Percentiles rank a stretch among this genome's conserved stretches.
Evolutionary conservation across 2,113 vertebrate species (phyloP).

Genomic region (Tragelaphus imberbis): DNA sequence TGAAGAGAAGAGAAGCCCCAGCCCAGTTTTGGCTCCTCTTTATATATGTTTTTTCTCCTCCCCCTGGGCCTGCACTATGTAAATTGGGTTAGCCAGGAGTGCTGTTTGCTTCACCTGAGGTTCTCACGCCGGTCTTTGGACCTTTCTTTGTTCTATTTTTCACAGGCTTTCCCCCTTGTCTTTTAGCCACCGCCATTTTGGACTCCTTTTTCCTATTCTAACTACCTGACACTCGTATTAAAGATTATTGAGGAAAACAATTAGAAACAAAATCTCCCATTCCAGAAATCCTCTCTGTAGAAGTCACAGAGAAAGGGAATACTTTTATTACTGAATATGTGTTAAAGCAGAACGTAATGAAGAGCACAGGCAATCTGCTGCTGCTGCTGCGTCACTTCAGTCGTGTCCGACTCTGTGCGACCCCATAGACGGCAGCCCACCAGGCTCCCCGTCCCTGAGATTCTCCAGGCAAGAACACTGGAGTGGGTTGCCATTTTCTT

Average conservation of each 20-base stretch:
- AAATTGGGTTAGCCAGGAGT: not conserved
- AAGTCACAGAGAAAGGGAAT: not conserved
- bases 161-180: not conserved
- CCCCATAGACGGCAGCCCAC: accelerated
- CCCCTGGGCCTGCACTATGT: not conserved
- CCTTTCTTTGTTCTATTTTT: not conserved
- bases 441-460: too few species aligned
- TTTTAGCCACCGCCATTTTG: not conserved
- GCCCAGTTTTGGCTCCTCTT: not conserved
- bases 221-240: not conserved
- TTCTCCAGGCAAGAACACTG: too few species aligned
- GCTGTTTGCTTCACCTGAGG: not conserved
- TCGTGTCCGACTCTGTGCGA: too few species aligned
- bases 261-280: not conserved
- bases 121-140: accelerated
- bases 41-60: not conserved
- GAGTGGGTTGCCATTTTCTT: too few species aligned
- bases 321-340: not conserved
- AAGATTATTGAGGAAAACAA: not conserved
- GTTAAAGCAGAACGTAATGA: not conserved
- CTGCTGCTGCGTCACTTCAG: too few species aligned
- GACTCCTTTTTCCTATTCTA: not conserved
- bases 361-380: not conserved
- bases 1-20: not conserved
- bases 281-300: not conserved